Base-by-base conservation (phyloP, 2,113 vertebrate species). In the Cygnus atratus region DNA sequence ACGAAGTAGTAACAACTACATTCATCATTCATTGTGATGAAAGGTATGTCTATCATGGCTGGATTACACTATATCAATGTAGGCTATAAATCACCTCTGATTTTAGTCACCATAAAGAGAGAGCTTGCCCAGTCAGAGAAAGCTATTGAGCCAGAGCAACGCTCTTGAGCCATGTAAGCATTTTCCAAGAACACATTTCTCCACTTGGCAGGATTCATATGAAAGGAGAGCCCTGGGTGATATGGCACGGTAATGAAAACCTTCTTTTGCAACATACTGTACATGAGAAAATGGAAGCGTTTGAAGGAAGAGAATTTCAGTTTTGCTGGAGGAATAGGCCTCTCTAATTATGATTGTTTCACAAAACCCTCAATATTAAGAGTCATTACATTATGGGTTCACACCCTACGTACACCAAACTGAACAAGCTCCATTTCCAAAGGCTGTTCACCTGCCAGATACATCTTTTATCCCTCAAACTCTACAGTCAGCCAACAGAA, bases 141-240 rank as follows among this genome's bases (percentile, higher is more conserved):
- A 67, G 21, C 29, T 37, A 17, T 26, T 59, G 62, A 57, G 35
- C 20, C 78, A 84, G 43, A 79, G 9, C 43, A 31, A 13, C 10
- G 17, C 35, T 89, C 67, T 83, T 35, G 28, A 82, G 80, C 50
- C 86, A 68, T 15, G 25, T 5, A 11, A 74, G 11, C 28, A 29
- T 18, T 82, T 84, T 96, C 78, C 79, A 87, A 78, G 71, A 68
- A 21, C n/a, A 59, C 13, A 25, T 50, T 74, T 54, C 58, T 72
- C 46, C 43, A 55, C 52, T 74, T 41, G 80, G 72, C 73, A 76
- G 41, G 5, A 28, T 3, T 80, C 19, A 46, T 22, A 54, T 7
- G 20, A 33, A 75, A 82, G 50, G 31, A 73, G 44, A 93, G 63
- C 88, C 62, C 72, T 76, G n/a, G 84, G 74, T 84, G 58, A 85